Conservation (phyloP, 2,888 invertebrate genomes). For the Phymatocera aterrima region DNA sequence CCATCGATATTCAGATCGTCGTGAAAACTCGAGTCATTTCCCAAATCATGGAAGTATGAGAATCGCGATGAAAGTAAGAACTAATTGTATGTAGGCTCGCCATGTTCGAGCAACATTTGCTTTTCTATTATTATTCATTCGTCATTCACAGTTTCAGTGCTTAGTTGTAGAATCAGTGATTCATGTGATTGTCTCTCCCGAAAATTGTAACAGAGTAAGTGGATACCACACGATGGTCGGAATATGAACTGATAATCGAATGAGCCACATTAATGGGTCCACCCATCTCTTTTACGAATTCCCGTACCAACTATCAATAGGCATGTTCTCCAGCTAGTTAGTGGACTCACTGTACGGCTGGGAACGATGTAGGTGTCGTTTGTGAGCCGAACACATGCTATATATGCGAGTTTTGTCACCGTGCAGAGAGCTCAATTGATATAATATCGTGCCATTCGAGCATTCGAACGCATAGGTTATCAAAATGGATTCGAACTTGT, state of each 20-base stretch:
- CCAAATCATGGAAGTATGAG: neutral
- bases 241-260: neutral
- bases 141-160: no score
- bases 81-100: neutral
- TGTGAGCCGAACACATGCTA: conserved; percentile 8
- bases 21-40: no score
- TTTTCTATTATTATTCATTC: neutral
- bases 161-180: no score
- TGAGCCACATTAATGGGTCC: neutral
- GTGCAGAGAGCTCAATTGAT: conserved; percentile 9
- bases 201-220: neutral
- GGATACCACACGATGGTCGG: neutral
- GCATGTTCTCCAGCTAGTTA: neutral
- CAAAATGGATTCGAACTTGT: neutral
- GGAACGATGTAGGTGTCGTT: conserved; percentile 31
- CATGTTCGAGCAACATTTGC: neutral
- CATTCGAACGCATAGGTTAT: neutral
- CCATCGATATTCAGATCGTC: neutral
- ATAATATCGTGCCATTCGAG: neutral
- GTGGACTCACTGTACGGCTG: neutral
- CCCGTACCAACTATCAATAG: conserved; percentile 14
- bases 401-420: neutral
- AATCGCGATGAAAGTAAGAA: neutral
- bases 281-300: neutral
- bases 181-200: no score